phyloP scores from a whole-genome alignment of 2,888 invertebrate genomes.

The Caenorhabditis sp. region DNA sequence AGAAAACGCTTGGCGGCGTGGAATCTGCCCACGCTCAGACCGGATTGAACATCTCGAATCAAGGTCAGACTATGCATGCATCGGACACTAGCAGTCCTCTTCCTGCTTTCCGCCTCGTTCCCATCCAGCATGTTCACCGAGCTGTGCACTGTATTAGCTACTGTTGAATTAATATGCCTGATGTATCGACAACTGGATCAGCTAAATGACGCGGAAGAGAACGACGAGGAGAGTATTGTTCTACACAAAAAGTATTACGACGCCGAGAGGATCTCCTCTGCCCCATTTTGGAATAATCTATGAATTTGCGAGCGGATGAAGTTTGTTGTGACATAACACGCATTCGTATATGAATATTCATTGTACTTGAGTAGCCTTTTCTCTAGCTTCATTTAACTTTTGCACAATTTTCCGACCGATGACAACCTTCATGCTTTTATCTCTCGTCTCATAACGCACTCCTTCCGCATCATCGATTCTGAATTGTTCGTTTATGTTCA shows the following conservation, averaged over 20 bases:
- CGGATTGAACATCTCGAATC: slow-evolving; percentile 53
- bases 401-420: slow-evolving; percentile 61
- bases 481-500: slow-evolving; percentile 7
- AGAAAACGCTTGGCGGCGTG: slow-evolving; percentile 29
- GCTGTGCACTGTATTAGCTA: slow-evolving; percentile 52
- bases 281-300: slow-evolving; percentile 42
- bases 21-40: slow-evolving; percentile 43
- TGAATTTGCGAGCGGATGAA: slow-evolving; percentile 3
- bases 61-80: slow-evolving; percentile 41
- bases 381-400: slow-evolving; percentile 62
- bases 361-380: slow-evolving; percentile 51
- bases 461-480: slow-evolving; percentile 72
- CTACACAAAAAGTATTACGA: slow-evolving; percentile 53
- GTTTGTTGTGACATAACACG: slow-evolving; percentile 4
- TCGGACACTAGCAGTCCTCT: slow-evolving; percentile 36
- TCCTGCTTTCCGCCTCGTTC: slow-evolving; percentile 3
- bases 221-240: slow-evolving; percentile 31
- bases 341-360: slow-evolving; percentile 26
- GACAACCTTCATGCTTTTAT: slow-evolving; percentile 65
- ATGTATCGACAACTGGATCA: slow-evolving; percentile 47
- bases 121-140: slow-evolving; percentile 37
- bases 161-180: slow-evolving; percentile 43
- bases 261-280: slow-evolving; percentile 20
- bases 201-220: slow-evolving; percentile 20
- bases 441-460: slow-evolving; percentile 66